These are phyloP conservation scores for Cyphomyrus plagiostoma DNA, from an alignment of 2,113 vertebrate species.

Conservation along the genomic window DNA sequence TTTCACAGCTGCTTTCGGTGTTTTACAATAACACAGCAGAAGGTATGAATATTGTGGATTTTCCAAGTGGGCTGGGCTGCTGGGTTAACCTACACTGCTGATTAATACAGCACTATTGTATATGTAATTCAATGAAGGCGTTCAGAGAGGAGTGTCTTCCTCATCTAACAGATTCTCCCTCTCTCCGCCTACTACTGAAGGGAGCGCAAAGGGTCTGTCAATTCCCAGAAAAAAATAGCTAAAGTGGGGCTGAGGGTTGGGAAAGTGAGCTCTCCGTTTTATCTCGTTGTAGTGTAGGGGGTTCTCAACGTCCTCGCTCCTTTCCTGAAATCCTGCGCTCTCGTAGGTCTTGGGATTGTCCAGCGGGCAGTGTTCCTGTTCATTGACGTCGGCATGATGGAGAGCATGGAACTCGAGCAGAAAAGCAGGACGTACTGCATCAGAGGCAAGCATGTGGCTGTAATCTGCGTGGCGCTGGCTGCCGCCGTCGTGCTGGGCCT, in stretches of 20 bases:
- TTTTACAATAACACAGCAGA: background rate
- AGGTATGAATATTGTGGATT: background rate
- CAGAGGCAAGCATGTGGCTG: conserved; percentile 60
- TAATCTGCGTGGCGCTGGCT: conserved; percentile 69
- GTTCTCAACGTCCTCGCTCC: background rate
- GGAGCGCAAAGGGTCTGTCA: background rate
- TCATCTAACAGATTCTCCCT: background rate
- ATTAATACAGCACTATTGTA: conserved; percentile 66
- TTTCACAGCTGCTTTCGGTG: background rate
- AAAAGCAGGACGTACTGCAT: conserved; percentile 69
- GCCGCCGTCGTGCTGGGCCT: conserved; percentile 74
- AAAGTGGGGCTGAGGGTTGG: background rate
- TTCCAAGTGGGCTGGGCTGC: background rate
- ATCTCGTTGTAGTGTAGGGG: background rate
- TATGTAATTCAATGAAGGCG: conserved; percentile 66
- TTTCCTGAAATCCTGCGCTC: background rate
- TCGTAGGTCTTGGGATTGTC: background rate
- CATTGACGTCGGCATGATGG: conserved; percentile 54
- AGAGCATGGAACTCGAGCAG: conserved; percentile 59
- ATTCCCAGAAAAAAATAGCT: background rate
- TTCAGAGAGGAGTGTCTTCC: conserved; percentile 38
- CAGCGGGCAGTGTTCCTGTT: background rate
- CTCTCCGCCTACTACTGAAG: background rate
- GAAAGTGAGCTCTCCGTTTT: background rate
- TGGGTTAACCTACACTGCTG: conserved; percentile 30